Evolutionary conservation across 2,113 vertebrate species (phyloP), one percentile per base, ranked within the genome.

Genomic region (Heterotilapia buettikoferi): DNA sequence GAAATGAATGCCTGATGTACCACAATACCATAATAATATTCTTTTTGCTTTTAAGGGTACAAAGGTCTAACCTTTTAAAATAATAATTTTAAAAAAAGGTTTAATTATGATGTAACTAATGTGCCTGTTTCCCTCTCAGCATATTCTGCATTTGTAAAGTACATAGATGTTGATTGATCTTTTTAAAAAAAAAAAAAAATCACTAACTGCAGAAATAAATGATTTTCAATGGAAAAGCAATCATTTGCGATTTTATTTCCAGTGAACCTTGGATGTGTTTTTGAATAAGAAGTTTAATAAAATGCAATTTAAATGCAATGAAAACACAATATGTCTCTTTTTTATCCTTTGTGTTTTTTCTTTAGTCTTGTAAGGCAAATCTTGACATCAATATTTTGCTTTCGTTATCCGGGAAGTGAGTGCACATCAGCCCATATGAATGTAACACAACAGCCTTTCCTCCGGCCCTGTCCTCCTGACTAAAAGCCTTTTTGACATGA

Each of bases 401-500:
- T 80, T 59, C 7, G 26, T 87, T 92, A 92, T 86, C 73, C 9
- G 54, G 3, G 18, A 84, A 83, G 83, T 85, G 88, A 93, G 87
- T 92, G 82, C 89, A 87, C 80, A 90, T 94, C 91, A 88, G 86
- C 59, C 82, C 31, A 47, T 83, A 68, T 92, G 90, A 92, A 92
- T 94, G 87, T 85, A 92, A 87, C 92, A 92, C 91, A 92, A 87
- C 90, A 90, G 86, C 87, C 88, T 90, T 92, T 90, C 85, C 86
- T 82, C 82, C 4, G 57, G 86, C 84, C 88, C 87, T 73, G 90
- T 93, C 93, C 93, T 96, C 97, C 91, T 90, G 90, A 93, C 89
- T 93, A 95, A 96, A 96, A 96, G 94, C 93, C 89, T 92, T 92
- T 95, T 94, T 93, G 95, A 98, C 97, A 98, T 96, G 97, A 98